These are phyloP conservation scores for Clinocottus analis DNA, from an alignment of 2,113 vertebrate species.

Conservation along the genomic window DNA sequence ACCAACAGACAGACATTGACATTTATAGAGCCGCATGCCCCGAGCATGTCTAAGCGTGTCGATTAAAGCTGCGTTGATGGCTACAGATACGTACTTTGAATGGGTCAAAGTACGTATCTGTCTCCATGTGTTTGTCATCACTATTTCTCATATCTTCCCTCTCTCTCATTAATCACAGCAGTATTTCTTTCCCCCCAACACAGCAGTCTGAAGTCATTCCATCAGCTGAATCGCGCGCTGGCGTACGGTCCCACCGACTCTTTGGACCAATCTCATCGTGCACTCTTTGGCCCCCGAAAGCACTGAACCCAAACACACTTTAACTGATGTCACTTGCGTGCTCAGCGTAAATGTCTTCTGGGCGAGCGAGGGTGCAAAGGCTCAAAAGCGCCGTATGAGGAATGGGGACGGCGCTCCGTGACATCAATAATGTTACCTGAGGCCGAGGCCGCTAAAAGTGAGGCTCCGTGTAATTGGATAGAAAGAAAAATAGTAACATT, in stretches of 20 bases:
- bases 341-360: slow-evolving; percentile 2
- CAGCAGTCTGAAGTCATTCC: not conserved
- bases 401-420: not conserved
- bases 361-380: not conserved
- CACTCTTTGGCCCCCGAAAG: not conserved
- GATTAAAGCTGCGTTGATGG: not conserved
- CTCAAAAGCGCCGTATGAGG: not conserved
- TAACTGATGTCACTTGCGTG: slow-evolving; percentile 26
- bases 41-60: not conserved
- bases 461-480: slow-evolving; percentile 10
- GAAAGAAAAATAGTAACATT: not conserved
- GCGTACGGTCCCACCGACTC: not conserved
- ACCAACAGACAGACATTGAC: not conserved
- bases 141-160: not conserved
- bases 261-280: not conserved
- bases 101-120: not conserved
- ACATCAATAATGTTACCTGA: slow-evolving; percentile 14
- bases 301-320: slow-evolving; percentile 23
- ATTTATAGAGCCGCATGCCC: not conserved
- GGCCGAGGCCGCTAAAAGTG: not conserved
- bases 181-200: not conserved
- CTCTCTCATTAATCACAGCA: not conserved
- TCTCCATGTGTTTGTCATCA: not conserved
- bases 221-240: not conserved
- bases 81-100: too few relatives aligned